Conservation (phyloP, 1,140 invertebrate genomes). For the Odontomachus brunneus region DNA sequence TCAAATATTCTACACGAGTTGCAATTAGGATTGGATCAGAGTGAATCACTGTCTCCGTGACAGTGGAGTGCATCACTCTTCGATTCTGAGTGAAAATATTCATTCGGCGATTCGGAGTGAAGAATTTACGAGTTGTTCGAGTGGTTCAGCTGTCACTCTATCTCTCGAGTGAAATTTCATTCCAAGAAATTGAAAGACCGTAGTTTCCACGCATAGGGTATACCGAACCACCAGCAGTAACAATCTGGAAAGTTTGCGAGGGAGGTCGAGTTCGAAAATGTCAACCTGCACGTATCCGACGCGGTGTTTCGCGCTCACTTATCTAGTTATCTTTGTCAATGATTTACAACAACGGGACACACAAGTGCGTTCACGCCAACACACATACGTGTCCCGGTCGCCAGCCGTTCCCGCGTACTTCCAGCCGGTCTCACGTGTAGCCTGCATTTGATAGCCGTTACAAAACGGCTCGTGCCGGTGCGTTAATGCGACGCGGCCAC, state of each 20-base stretch:
- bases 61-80: no score
- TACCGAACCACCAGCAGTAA: no score
- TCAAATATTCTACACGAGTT: no score
- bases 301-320: constrained; percentile 5
- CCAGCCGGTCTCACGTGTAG: constrained; percentile 45
- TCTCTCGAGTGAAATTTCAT: no score
- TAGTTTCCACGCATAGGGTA: no score
- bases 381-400: constrained; percentile 32
- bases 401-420: constrained; percentile 28
- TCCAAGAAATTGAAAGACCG: neutral
- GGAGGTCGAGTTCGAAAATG: constrained; percentile 65
- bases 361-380: constrained; percentile 7
- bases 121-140: no score
- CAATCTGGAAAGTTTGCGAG: constrained; percentile 23
- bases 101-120: no score
- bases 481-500: constrained; percentile 64
- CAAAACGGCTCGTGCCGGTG: constrained; percentile 40
- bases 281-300: constrained; percentile 58
- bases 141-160: no score
- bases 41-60: no score
- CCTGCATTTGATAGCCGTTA: constrained; percentile 30
- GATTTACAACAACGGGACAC: constrained; percentile 66
- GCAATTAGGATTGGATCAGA: no score
- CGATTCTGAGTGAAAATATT: no score
- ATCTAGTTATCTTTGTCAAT: constrained; percentile 62